A percentile compares a stretch with the other conserved stretches of the same genome.
Conservation (phyloP, 23 tunicate genomes). For the Trididemnum clinides region DNA sequence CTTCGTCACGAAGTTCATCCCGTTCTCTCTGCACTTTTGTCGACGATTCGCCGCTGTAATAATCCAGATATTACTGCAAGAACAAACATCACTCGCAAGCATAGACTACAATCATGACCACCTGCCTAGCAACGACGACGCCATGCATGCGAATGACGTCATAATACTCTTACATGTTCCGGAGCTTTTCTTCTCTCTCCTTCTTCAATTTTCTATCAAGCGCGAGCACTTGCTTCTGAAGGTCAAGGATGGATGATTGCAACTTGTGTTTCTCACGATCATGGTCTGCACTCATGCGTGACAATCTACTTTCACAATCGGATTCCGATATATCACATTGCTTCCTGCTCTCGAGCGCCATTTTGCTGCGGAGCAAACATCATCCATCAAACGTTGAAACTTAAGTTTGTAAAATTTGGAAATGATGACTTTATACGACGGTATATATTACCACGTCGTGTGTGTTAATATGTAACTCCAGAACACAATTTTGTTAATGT, state of each 20-base stretch:
- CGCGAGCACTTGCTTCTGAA: constrained; percentile 40
- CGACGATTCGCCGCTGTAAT: constrained; percentile 29
- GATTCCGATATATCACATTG: constrained; percentile 55
- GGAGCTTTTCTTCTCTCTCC: not conserved
- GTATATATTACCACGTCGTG: no score
- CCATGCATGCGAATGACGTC: no score
- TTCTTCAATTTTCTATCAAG: constrained; percentile 36
- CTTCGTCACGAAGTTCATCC: constrained; percentile 30
- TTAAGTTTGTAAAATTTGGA: no score
- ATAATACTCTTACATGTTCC: no score
- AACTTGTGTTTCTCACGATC: constrained; percentile 35
- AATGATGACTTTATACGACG: no score
- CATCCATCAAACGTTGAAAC: no score
- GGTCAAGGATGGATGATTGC: constrained; percentile 37
- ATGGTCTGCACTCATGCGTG: constrained; percentile 50
- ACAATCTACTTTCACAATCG: constrained; percentile 64
- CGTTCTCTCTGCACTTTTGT: constrained; percentile 43
- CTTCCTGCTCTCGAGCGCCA: constrained; percentile 37
- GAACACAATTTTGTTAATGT: no score
- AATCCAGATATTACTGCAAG: not conserved
- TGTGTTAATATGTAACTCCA: no score
- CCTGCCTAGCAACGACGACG: no score
- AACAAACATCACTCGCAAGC: no score
- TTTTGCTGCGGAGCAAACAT: constrained; percentile 25
- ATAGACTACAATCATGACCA: no score